Conservation (phyloP, 2,888 invertebrate species). For the Drosophila leonis region DNA sequence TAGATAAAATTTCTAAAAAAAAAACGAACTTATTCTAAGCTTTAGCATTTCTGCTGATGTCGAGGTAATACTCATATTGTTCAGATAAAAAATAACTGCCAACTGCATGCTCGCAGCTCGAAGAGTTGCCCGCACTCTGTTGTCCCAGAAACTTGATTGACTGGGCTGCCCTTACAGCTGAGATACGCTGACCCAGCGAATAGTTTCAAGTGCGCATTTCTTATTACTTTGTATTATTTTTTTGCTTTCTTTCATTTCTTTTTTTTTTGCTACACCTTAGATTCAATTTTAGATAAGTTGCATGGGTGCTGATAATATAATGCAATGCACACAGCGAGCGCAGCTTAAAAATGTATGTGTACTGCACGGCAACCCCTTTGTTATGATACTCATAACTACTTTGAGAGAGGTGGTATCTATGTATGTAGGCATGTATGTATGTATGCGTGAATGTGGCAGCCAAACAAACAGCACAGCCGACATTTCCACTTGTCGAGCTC, state of each 20-base stretch:
- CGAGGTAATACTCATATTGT: not conserved
- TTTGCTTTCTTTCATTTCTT: not conserved
- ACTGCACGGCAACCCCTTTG: slow-evolving; percentile 32
- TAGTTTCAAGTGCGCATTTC: slow-evolving; percentile 53
- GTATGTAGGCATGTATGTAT: not conserved
- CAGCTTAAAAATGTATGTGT: slow-evolving; percentile 8
- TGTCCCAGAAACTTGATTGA: slow-evolving; percentile 27
- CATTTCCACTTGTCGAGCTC: slow-evolving; percentile 50
- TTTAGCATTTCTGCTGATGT: not conserved
- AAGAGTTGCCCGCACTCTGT: slow-evolving; percentile 7
- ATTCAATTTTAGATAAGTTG: slow-evolving; percentile 75
- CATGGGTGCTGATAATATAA: slow-evolving; percentile 72
- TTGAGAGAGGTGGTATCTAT: not conserved
- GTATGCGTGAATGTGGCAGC: slow-evolving; percentile 8
- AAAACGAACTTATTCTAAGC: not conserved
- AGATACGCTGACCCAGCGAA: slow-evolving; percentile 37
- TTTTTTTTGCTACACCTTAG: slow-evolving; percentile 53
- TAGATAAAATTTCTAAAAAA: not conserved
- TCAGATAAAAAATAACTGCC: not conserved
- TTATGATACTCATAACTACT: slow-evolving; percentile 53
- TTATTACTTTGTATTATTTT: slow-evolving; percentile 20
- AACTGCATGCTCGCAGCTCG: not conserved
- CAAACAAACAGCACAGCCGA: slow-evolving; percentile 56
- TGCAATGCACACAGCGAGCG: slow-evolving; percentile 61
- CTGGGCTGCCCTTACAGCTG: slow-evolving; percentile 4